Evolutionary conservation across 2,113 vertebrate species (phyloP).

Genomic region (Sphyrna mokarran): DNA sequence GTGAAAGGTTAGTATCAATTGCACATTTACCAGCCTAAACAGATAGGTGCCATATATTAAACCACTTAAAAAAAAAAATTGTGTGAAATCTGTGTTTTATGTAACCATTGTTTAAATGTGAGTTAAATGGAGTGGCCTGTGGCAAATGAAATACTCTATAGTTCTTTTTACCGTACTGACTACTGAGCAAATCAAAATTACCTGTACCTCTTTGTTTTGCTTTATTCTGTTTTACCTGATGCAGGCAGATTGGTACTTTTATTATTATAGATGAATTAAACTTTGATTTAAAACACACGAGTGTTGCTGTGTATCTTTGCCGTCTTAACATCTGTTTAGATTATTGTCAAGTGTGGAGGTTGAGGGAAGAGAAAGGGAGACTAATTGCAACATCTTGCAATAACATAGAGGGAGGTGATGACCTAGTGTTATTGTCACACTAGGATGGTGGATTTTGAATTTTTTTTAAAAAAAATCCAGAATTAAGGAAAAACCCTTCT

Average conservation of each 20-base stretch:
- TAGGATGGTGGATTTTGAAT: too few relatives aligned
- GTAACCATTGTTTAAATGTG: conserved; percentile 33
- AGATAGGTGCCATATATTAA: conserved; percentile 30
- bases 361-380: not conserved
- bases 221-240: conserved; percentile 37
- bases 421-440: too few relatives aligned
- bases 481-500: too few relatives aligned
- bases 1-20: not conserved
- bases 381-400: not conserved
- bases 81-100: conserved; percentile 29
- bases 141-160: conserved; percentile 23
- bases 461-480: too few relatives aligned
- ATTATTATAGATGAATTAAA: conserved; percentile 36
- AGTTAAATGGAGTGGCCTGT: conserved; percentile 23
- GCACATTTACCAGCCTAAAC: conserved; percentile 9
- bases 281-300: conserved; percentile 29
- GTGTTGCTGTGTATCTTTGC: not conserved
- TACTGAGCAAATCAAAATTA: conserved; percentile 32
- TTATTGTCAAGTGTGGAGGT: not conserved
- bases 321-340: not conserved
- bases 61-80: conserved; percentile 8
- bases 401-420: too few relatives aligned
- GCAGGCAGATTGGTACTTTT: conserved; percentile 36
- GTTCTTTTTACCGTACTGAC: conserved; percentile 31
- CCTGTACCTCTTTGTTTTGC: conserved; percentile 34